Base-by-base conservation (phyloP, 2,113 vertebrate species). In the Drymodes brunneopygia region DNA sequence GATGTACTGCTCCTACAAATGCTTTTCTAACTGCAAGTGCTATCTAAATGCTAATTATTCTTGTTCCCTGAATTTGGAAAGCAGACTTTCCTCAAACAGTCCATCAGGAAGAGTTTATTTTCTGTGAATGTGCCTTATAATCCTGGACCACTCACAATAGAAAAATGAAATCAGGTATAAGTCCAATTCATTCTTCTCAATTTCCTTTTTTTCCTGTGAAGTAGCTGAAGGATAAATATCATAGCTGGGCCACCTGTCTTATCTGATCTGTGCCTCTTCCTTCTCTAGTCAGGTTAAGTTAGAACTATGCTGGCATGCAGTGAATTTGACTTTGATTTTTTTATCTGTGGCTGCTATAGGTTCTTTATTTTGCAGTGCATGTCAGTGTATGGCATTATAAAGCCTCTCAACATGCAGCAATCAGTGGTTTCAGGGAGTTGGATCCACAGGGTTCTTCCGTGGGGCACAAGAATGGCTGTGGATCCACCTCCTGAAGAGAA, bases 351-450 rank as follows among this genome's bases (percentile, higher is more conserved):
- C 48, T 92, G 92, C 62, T 8, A 23, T 11, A 58, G 31, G 16
- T 51, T 12, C 31, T 90, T 84, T 67, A 10, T 42, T 81, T 91
- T 50, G 18, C 21, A n/a, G 6, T 20, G 53, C 31, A 29, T n/a
- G 11, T 25, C 31, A 40, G 15, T 23, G 15, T 23, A 25, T 31
- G 22, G 7, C 48, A 60, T 71, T 42, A 14, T 15, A 6, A 15
- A 57, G 7, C 47, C 22, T 64, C 38, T 50, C 66, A n/a, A 21
- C 10, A 29, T 0, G 1, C 40, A 91, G 24, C 0, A 3, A 3
- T 25, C 3, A 0, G 8, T 47, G 44, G 0, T 60, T 88, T 57
- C 3, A 7, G 33, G 28, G 21, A 36, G 3, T 0, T 83, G 45
- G 17, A 16, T 27, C 21, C 7, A 9, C 3, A 25, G 13, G 12